Percentiles rank a stretch among this genome's conserved stretches.
Conservation (phyloP, 2,888 invertebrate genomes). For the Aproaerema taeniolella region DNA sequence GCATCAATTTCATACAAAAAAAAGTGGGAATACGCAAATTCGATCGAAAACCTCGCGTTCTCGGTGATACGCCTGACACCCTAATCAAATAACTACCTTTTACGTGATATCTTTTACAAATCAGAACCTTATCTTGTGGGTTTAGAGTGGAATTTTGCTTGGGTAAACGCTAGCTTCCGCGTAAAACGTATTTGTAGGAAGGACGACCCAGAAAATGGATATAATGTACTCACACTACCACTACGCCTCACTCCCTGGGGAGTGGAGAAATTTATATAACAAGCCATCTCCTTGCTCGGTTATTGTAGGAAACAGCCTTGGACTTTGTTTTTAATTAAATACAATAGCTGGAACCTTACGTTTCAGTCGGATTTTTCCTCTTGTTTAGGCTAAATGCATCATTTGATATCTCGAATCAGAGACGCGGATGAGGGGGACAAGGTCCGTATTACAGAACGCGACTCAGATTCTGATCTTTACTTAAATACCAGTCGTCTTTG, state of each 20-base stretch:
- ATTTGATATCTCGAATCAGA: too few relatives aligned
- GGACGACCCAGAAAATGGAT: constrained; percentile 78
- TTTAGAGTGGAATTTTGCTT: constrained; percentile 40
- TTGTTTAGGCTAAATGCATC: too few relatives aligned
- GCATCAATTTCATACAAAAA: constrained; percentile 43
- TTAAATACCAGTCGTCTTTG: too few relatives aligned
- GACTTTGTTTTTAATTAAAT: constrained; percentile 75
- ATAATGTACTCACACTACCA: constrained; percentile 76
- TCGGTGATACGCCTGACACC: constrained; percentile 76
- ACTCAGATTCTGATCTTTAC: too few relatives aligned
- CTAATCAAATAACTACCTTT: constrained; percentile 78
- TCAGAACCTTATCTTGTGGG: constrained; percentile 28
- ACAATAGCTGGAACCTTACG: too few relatives aligned
- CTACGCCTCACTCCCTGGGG: constrained; percentile 67
- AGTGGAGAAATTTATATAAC: constrained; percentile 76
- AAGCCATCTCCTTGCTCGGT: constrained; percentile 71
- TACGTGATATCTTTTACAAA: constrained; percentile 47
- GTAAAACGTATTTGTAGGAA: constrained; percentile 78
- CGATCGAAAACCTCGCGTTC: constrained; percentile 74
- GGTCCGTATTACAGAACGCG: too few relatives aligned
- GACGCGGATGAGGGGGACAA: too few relatives aligned
- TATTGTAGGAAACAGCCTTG: constrained; percentile 69
- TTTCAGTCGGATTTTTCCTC: too few relatives aligned
- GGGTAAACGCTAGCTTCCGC: constrained; percentile 65
- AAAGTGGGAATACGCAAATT: constrained; percentile 73